These are phyloP conservation scores for Diogma glabrata DNA, from an alignment of 2,888 invertebrate species.

Conservation along the genomic window DNA sequence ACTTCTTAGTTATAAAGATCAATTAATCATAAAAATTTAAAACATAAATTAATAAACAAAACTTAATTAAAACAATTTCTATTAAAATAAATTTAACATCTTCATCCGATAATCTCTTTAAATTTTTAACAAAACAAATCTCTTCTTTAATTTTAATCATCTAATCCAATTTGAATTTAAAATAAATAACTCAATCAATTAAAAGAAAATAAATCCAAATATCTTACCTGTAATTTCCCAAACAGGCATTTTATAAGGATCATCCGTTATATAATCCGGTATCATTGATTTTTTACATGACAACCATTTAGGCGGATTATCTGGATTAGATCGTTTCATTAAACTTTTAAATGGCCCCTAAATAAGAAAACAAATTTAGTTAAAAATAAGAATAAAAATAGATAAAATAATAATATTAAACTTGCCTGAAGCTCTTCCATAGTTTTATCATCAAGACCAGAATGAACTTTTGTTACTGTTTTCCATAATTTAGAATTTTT, in stretches of 20 bases:
- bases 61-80: no score
- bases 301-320: conserved; percentile 67
- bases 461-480: conserved; percentile 86
- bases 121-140: no score
- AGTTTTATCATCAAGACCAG: conserved; percentile 80
- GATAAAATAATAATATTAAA: not conserved
- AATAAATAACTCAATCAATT: no score
- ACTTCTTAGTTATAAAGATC: no score
- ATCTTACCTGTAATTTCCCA: conserved; percentile 86
- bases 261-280: conserved; percentile 77
- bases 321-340: conserved; percentile 68
- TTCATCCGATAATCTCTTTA: no score
- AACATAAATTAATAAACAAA: no score
- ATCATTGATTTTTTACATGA: conserved; percentile 70
- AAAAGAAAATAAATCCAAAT: no score
- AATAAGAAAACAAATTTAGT: not conserved
- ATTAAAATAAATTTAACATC: no score
- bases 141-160: no score
- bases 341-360: conserved; percentile 35
- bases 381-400: not conserved
- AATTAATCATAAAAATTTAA: no score
- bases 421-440: conserved; percentile 59
- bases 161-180: no score
- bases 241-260: conserved; percentile 78
- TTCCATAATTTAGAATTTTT: conserved; percentile 54